Conservation (phyloP, 2,888 invertebrate genomes). For the Dusona sp. region DNA sequence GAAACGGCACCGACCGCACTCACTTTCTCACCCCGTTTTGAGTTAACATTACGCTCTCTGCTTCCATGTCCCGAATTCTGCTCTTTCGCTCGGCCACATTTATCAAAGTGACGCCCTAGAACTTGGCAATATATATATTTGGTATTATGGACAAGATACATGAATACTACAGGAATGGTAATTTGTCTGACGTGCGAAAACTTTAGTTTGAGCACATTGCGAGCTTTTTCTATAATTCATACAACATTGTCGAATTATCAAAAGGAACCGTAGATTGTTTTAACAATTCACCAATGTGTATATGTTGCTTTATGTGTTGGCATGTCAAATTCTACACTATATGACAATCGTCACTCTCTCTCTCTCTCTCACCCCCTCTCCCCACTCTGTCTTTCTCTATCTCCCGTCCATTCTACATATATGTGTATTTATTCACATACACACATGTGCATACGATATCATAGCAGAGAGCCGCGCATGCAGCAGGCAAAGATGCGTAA, state of each 20-base stretch:
- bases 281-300: constrained; percentile 70
- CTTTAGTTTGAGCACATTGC: constrained; percentile 38
- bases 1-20: constrained; percentile 60
- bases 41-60: constrained; percentile 43
- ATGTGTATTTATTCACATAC: constrained; percentile 10
- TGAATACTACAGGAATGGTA: constrained; percentile 21
- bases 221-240: constrained; percentile 1
- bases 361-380: not conserved
- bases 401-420: not conserved
- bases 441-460: constrained; percentile 64
- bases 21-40: constrained; percentile 67
- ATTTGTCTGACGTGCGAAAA: constrained; percentile 34
- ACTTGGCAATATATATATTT: constrained; percentile 32
- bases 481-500: constrained; percentile 83
- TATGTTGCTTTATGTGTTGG: constrained; percentile 21
- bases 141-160: not conserved
- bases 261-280: constrained; percentile 23
- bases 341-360: not conserved
- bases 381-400: not conserved
- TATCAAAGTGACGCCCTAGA: constrained; percentile 58
- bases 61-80: not conserved
- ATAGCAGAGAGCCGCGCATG: constrained; percentile 62
- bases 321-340: constrained; percentile 15
- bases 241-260: constrained; percentile 36
- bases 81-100: constrained; percentile 48